These are phyloP conservation scores for Alentia gelatinosa DNA, from an alignment of 2,888 invertebrate genomes.

Conservation along the genomic window DNA sequence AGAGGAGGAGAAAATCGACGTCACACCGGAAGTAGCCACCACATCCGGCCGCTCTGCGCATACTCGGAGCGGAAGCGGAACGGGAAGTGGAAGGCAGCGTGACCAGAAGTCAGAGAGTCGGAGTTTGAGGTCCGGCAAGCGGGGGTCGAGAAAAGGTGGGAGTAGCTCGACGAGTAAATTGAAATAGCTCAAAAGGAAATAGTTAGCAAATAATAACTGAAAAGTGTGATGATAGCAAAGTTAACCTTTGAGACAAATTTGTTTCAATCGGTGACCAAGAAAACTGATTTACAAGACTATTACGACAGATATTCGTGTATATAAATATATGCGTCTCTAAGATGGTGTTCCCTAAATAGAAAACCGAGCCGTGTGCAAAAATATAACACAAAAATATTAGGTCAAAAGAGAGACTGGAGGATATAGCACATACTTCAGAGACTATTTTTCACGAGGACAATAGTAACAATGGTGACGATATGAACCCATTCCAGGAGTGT, in stretches of 20 bases:
- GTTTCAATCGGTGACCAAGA: neutral
- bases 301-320: no score
- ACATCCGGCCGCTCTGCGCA: neutral
- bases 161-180: neutral
- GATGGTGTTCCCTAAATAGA: neutral
- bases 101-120: neutral
- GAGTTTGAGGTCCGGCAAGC: neutral
- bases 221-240: neutral
- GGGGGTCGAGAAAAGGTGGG: neutral
- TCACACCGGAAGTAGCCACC: neutral
- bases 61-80: neutral
- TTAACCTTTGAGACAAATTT: neutral
- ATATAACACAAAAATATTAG: neutral
- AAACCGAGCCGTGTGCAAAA: neutral
- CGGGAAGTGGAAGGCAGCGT: neutral
- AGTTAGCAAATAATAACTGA: neutral
- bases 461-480: neutral
- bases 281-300: neutral
- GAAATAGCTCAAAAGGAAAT: neutral
- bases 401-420: neutral
- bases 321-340: neutral
- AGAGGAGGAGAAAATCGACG: conserved; percentile 38
- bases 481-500: neutral
- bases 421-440: neutral
- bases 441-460: neutral